Evolutionary conservation across 2,888 invertebrate genomes (phyloP), one percentile per base, ranked within the genome.

Genomic region (Cynaeus angustus): DNA sequence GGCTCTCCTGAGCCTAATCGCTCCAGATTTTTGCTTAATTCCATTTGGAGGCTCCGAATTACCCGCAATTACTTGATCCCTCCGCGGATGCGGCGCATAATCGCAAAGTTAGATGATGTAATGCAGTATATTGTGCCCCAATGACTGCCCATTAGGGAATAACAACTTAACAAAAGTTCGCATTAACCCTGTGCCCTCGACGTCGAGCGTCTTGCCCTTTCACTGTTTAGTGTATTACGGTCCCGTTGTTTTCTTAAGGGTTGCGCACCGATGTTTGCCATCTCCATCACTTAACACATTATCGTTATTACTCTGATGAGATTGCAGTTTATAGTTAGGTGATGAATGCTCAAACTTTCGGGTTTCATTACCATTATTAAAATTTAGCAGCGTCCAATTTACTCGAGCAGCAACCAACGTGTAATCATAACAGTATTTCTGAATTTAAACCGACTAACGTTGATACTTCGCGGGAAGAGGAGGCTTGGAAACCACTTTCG

Each of bases 211-310:
- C 66, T 66, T 66, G 66, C 53, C 66, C 56, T 66, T 66, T 66
- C 56, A 48, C 37, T 50, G 46, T 37, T 43, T 65, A 46, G 52
- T 58, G 46, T 59, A 56, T 66, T 56, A 59, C 37, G 10, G 48
- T n/a, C 10, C 28, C 50, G 43, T 43, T 61, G 68, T 62, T 68
- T 68, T 68, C 68, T 68, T 59, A 59, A 52, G 59, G 50, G 55
- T 10, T 26, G 37, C 56, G 12, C 16, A 26, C 30, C 68, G 45
- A 68, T 68, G 68, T 68, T 68, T 68, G 62, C 68, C 62, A 46
- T 68, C 68, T 61, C 45, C 68, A 68, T 68, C 68, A 61, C 68
- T 68, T 68, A 68, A 68, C 68, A 68, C 68, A 68, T 68, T 68
- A 68, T 68, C 68, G 62, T 68, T 68, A 68, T 68, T 68, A 68